phyloP scores from a whole-genome alignment of 2,113 vertebrate genomes.

The Struthidea cinerea region DNA sequence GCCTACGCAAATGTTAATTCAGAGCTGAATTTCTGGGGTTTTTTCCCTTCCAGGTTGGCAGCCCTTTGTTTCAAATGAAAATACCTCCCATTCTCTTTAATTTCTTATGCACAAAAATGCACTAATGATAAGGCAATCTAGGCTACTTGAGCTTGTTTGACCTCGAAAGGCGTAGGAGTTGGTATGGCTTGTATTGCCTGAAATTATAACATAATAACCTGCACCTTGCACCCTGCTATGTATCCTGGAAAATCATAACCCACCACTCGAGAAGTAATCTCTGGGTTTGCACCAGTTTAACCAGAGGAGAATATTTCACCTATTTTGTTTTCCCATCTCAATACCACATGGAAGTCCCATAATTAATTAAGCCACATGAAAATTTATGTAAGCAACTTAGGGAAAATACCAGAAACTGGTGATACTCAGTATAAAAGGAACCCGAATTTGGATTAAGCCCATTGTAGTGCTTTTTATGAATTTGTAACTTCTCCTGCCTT shows the following conservation, averaged over 20 bases:
- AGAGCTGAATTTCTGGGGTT: background rate
- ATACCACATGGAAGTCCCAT: background rate
- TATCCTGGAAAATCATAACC: background rate
- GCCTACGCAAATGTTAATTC: background rate
- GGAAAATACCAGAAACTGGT: background rate
- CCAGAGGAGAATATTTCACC: background rate
- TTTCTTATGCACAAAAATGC: background rate
- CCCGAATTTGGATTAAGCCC: background rate
- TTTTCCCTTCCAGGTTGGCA: background rate
- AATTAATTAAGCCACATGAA: background rate
- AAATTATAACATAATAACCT: background rate
- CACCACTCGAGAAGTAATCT: accelerated
- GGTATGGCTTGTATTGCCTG: background rate
- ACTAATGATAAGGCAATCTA: background rate
- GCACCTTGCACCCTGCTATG: background rate
- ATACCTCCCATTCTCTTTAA: background rate
- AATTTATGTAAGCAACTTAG: background rate
- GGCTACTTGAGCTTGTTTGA: background rate
- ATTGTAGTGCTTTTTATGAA: background rate
- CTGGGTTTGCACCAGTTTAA: background rate
- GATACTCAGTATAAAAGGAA: background rate
- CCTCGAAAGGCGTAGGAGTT: background rate
- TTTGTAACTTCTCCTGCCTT: background rate
- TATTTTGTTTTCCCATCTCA: background rate
- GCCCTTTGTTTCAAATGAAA: background rate